Conservation (phyloP, 2,888 invertebrate species). For the Pachycephus smyrnensis region DNA sequence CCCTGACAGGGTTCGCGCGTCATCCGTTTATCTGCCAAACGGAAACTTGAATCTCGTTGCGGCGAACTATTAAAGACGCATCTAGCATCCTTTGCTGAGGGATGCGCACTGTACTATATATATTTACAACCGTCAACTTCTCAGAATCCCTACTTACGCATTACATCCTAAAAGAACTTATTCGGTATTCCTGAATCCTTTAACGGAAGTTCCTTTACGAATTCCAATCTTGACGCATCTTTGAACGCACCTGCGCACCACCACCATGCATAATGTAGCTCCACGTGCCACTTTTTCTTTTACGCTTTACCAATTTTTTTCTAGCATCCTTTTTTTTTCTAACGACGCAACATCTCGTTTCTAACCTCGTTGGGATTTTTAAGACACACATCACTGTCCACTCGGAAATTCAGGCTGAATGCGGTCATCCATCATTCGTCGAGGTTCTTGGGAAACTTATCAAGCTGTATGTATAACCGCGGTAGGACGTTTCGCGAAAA, state of each 20-base stretch:
- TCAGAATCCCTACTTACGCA: neutral
- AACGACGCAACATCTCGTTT: neutral
- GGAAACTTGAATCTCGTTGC: slow-evolving; percentile 4
- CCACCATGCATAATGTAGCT: neutral
- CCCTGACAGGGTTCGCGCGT: neutral
- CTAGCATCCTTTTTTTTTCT: neutral
- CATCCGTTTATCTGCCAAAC: slow-evolving; percentile 1
- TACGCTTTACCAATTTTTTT: neutral
- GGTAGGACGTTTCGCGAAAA: slow-evolving; percentile 2
- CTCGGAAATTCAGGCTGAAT: neutral
- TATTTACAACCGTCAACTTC: neutral
- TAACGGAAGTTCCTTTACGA: neutral
- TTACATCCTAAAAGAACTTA: neutral
- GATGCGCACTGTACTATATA: neutral
- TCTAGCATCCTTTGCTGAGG: slow-evolving; percentile 2
- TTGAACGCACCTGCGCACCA: neutral
- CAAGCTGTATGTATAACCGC: neutral
- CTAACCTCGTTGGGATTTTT: neutral
- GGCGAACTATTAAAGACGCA: slow-evolving; percentile 10
- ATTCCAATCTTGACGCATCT: neutral
- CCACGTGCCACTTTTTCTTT: neutral
- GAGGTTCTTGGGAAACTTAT: neutral
- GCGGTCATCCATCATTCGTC: neutral
- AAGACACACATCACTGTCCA: neutral
- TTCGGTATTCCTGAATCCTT: neutral